A percentile compares a stretch with the other conserved stretches of the same genome.
Evolutionary conservation across 2,113 vertebrate genomes (phyloP).

Genomic region (Psilopogon haemacephalus): DNA sequence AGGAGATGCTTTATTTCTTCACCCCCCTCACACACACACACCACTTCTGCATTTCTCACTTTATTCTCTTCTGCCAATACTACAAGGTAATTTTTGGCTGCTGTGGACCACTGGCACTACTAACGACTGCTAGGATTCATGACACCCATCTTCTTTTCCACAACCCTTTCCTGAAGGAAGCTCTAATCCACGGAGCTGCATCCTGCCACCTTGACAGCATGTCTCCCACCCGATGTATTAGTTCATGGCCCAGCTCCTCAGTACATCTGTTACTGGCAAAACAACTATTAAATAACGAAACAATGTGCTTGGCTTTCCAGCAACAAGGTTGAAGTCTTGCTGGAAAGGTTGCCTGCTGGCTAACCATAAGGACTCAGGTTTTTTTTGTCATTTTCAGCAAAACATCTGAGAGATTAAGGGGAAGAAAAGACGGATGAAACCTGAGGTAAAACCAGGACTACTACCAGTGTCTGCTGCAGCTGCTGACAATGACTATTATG

Average conservation of each 20-base stretch:
- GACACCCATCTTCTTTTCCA: neutral
- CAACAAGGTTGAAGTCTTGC: neutral
- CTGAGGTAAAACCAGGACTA: neutral
- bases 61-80: neutral
- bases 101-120: neutral
- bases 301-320: neutral
- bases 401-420: neutral
- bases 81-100: neutral
- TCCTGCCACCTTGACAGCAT: neutral
- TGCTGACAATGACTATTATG: neutral
- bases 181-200: neutral
- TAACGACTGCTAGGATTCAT: neutral
- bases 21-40: too few species aligned
- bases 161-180: neutral
- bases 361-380: neutral
- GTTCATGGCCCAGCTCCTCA: neutral
- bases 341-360: neutral
- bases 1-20: neutral
- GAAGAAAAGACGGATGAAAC: neutral
- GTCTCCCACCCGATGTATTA: neutral
- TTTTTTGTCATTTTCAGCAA: neutral
- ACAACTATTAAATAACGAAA: neutral
- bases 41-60: neutral
- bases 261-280: neutral
- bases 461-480: neutral